Percentiles rank a stretch among this genome's conserved stretches.
phyloP scores from a whole-genome alignment of 2,888 invertebrate genomes.

The Chelonus formosanus region DNA sequence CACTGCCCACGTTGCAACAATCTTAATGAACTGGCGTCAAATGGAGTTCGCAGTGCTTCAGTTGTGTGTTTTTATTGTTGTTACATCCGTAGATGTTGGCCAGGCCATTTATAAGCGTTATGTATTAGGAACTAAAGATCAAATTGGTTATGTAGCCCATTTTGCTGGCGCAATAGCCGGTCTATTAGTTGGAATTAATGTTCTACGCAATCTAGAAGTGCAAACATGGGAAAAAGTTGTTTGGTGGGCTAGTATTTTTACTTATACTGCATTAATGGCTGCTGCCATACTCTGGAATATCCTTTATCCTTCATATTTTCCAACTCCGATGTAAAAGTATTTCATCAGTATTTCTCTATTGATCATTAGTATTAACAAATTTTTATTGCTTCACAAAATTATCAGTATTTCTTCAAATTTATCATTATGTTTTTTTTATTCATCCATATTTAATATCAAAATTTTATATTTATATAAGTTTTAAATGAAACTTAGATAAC shows the following conservation, averaged over 20 bases:
- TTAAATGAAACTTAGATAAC: too few relatives aligned
- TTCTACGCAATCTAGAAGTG: conserved; percentile 83
- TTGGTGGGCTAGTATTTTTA: conserved; percentile 82
- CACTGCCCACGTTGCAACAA: conserved; percentile 91
- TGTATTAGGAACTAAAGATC: conserved; percentile 73
- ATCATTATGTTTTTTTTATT: too few relatives aligned
- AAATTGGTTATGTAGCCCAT: conserved; percentile 95
- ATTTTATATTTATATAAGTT: too few relatives aligned
- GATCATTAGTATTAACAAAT: too few relatives aligned
- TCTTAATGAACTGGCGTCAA: conserved; percentile 95
- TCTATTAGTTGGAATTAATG: conserved; percentile 81
- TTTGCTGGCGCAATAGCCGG: conserved; percentile 92
- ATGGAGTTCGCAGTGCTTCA: conserved; percentile 94
- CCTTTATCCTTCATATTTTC: conserved; percentile 37
- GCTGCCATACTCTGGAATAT: conserved; percentile 79
- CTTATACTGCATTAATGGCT: conserved; percentile 76
- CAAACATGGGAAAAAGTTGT: conserved; percentile 82
- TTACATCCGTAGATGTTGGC: conserved; percentile 86
- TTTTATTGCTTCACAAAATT: too few relatives aligned
- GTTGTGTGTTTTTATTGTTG: conserved; percentile 80
- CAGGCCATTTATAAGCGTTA: conserved; percentile 92
- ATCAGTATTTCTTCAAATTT: too few relatives aligned
- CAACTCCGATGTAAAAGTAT: conserved; percentile 12
- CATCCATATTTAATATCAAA: too few relatives aligned
- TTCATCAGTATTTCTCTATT: conserved; percentile 19